These are phyloP conservation scores for Latheticus oryzae DNA, from an alignment of 2,888 invertebrate species.

Conservation along the genomic window DNA sequence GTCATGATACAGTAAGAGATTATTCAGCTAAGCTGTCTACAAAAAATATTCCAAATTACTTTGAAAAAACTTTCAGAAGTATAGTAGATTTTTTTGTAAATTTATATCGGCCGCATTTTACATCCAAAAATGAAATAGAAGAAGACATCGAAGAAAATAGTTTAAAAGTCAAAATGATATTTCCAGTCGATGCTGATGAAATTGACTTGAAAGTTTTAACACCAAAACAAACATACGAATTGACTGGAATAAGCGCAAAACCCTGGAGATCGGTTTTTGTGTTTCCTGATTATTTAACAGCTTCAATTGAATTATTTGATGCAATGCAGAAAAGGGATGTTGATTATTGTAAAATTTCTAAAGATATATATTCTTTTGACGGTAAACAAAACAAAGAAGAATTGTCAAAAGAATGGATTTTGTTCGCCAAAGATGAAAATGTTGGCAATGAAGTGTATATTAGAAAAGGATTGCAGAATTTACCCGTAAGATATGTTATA, in stretches of 20 bases:
- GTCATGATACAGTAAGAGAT: slow-evolving; percentile 49
- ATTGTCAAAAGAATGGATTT: too few relatives aligned
- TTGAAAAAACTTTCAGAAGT: slow-evolving; percentile 35
- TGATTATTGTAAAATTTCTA: too few relatives aligned
- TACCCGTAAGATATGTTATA: too few relatives aligned
- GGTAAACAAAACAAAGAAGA: too few relatives aligned
- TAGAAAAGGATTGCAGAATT: too few relatives aligned
- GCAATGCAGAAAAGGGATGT: too few relatives aligned
- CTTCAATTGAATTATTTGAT: too few relatives aligned
- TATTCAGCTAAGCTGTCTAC: slow-evolving; percentile 57
- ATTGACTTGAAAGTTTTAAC: slow-evolving; percentile 54
- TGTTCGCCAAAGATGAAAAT: too few relatives aligned
- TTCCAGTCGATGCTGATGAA: slow-evolving; percentile 48
- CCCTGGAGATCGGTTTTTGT: slow-evolving; percentile 2
- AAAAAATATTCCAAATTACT: slow-evolving; percentile 53
- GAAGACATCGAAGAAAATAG: slow-evolving; percentile 49
- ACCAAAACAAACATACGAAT: slow-evolving; percentile 50
- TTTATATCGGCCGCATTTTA: slow-evolving; percentile 34
- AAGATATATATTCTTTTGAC: too few relatives aligned
- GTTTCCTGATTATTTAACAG: too few relatives aligned
- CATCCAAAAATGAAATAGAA: slow-evolving; percentile 24
- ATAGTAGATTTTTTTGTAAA: slow-evolving; percentile 42
- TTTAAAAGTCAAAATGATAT: slow-evolving; percentile 51
- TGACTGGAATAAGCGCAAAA: slow-evolving; percentile 47
- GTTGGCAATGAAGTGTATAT: too few relatives aligned